phyloP scores from a whole-genome alignment of 2,113 vertebrate species.

The Polypterus senegalus region DNA sequence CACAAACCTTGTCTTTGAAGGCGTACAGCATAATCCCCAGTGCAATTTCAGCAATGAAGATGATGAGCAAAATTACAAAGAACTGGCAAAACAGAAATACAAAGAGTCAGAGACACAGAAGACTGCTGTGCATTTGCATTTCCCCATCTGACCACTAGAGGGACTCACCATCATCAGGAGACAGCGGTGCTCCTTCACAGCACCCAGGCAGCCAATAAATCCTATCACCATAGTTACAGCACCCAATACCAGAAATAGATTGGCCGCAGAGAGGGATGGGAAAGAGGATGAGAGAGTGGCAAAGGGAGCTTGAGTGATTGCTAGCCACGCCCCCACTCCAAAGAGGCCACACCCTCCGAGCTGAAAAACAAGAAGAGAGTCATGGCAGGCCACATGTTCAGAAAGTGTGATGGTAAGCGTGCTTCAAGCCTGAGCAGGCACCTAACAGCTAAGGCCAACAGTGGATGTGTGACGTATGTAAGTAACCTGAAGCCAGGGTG shows the following conservation, averaged over 20 bases:
- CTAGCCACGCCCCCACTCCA: constrained; percentile 68
- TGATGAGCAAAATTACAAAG: constrained; percentile 60
- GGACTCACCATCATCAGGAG: constrained; percentile 56
- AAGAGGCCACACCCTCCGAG: constrained; percentile 67
- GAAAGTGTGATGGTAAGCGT: no score
- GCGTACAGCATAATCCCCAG: constrained; percentile 49
- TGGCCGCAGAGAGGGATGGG: constrained; percentile 63
- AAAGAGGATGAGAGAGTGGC: constrained; percentile 65
- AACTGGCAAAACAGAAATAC: constrained; percentile 38
- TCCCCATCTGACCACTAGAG: background rate
- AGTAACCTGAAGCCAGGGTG: no score
- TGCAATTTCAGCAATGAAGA: constrained; percentile 57
- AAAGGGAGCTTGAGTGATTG: constrained; percentile 63
- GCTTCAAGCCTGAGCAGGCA: no score
- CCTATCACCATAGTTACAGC: constrained; percentile 70
- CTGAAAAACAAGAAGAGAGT: constrained; percentile 26
- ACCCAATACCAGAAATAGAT: constrained; percentile 59
- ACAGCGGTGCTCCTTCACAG: constrained; percentile 66
- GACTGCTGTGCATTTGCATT: no score
- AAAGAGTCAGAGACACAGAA: background rate
- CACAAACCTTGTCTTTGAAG: constrained; percentile 53
- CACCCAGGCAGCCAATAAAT: constrained; percentile 70
- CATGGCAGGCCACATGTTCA: background rate
- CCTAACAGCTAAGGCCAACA: no score
- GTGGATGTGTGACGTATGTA: no score